Conservation (phyloP, 1,140 invertebrate genomes). For the Drosophila aff. region DNA sequence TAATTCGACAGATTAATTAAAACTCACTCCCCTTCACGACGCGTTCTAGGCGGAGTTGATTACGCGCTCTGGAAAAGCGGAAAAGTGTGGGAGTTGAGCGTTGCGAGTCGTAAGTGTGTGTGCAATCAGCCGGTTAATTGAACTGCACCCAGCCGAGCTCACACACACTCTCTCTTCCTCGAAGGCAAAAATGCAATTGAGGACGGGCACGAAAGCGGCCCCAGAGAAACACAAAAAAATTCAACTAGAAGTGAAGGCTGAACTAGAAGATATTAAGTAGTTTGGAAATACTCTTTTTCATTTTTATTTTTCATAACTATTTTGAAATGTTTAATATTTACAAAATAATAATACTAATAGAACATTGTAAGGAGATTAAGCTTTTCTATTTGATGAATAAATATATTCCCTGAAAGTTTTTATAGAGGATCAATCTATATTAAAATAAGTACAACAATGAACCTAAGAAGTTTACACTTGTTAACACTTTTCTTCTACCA, state of each 20-base stretch:
- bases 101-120: conserved; percentile 49
- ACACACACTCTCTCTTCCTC: conserved; percentile 17
- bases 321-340: background rate
- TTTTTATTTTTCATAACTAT: background rate
- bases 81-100: conserved; percentile 29
- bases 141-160: conserved; percentile 67
- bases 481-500: background rate
- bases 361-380: too few relatives aligned
- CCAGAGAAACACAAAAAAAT: conserved; percentile 1
- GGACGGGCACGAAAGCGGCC: conserved; percentile 1
- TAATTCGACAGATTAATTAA: conserved; percentile 74
- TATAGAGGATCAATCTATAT: background rate
- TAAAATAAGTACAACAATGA: background rate
- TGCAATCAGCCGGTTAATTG: conserved; percentile 79
- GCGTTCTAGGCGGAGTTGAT: conserved; percentile 13
- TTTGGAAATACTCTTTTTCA: conserved; percentile 9
- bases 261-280: background rate
- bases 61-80: background rate
- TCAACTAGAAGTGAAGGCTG: background rate
- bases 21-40: conserved; percentile 26
- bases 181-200: conserved; percentile 27
- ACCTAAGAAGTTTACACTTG: background rate
- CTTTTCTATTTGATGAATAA: background rate
- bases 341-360: background rate
- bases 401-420: background rate